These are phyloP conservation scores for Steinernema carpocapsae DNA, from an alignment of 2,888 invertebrate genomes.

Conservation along the genomic window DNA sequence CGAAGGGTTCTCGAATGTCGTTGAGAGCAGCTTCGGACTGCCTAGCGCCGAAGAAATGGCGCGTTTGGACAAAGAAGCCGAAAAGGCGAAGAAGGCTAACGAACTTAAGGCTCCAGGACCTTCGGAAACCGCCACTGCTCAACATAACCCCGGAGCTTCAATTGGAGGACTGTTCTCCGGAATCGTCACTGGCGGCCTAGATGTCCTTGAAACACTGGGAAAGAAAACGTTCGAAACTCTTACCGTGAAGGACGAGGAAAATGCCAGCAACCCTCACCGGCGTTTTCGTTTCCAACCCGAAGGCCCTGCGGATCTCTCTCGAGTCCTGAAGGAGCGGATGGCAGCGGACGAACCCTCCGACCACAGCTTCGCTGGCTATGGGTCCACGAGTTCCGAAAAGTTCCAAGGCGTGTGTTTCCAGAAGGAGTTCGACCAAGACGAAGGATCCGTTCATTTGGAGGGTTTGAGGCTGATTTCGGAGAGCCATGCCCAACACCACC, in stretches of 20 bases:
- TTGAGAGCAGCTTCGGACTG: conserved; percentile 82
- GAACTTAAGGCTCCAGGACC: neutral
- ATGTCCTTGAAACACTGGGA: conserved; percentile 88
- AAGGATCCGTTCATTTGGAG: conserved; percentile 83
- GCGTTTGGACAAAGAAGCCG: conserved; percentile 62
- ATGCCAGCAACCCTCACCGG: conserved; percentile 77
- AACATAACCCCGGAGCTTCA: conserved; percentile 45
- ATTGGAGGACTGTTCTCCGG: conserved; percentile 53
- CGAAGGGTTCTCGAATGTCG: conserved; percentile 79
- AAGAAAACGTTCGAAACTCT: conserved; percentile 94
- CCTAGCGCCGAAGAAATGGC: conserved; percentile 83
- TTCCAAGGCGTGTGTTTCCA: conserved; percentile 44
- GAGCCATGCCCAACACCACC: conserved; percentile 77
- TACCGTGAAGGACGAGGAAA: conserved; percentile 85
- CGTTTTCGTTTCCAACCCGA: conserved; percentile 43
- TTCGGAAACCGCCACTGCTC: neutral
- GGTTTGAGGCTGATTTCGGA: conserved; percentile 87
- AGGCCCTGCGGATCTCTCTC: neutral
- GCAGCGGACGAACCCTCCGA: neutral
- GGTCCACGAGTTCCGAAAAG: conserved; percentile 38
- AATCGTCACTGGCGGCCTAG: conserved; percentile 72
- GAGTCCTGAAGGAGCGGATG: neutral
- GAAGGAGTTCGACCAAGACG: conserved; percentile 59
- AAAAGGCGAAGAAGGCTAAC: conserved; percentile 44
- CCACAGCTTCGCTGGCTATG: conserved; percentile 39